These are phyloP conservation scores for Psittacula derbiana DNA, from an alignment of 2,797 vertebrate species.

Conservation along the genomic window DNA sequence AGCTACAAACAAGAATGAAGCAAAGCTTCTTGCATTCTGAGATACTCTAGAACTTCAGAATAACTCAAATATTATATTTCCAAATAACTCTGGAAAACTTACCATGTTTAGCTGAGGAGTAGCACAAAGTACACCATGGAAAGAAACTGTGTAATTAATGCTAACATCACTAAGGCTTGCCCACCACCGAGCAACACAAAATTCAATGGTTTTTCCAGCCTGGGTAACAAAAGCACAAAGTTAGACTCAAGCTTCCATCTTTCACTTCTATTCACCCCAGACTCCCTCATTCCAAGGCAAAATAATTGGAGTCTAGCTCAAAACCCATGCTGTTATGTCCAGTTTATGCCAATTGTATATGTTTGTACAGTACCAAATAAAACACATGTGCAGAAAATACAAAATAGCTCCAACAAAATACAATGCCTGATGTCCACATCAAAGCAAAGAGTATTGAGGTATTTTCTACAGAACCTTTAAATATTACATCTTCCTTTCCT, in stretches of 20 bases:
- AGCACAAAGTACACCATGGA: conserved; percentile 88
- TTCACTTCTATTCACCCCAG: background rate
- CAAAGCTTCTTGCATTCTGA: background rate
- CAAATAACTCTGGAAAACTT: conserved; percentile 68
- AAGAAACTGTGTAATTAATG: conserved; percentile 91
- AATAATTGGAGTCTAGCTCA: background rate
- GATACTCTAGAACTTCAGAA: background rate
- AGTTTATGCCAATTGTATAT: background rate
- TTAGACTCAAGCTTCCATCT: background rate
- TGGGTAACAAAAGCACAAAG: conserved; percentile 55
- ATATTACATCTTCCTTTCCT: background rate
- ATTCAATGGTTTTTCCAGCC: conserved; percentile 91
- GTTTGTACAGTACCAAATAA: background rate
- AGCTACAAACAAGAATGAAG: background rate
- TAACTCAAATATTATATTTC: background rate
- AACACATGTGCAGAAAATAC: background rate
- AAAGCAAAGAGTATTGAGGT: background rate
- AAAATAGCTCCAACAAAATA: background rate
- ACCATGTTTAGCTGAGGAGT: conserved; percentile 92
- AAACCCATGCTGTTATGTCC: background rate
- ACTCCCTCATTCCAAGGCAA: background rate
- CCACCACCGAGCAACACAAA: conserved; percentile 98
- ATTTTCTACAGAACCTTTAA: background rate
- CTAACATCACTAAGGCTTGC: conserved; percentile 94
- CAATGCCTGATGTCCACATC: background rate